phyloP scores from a whole-genome alignment of 2,888 invertebrate species.

The Athalia cordata region DNA sequence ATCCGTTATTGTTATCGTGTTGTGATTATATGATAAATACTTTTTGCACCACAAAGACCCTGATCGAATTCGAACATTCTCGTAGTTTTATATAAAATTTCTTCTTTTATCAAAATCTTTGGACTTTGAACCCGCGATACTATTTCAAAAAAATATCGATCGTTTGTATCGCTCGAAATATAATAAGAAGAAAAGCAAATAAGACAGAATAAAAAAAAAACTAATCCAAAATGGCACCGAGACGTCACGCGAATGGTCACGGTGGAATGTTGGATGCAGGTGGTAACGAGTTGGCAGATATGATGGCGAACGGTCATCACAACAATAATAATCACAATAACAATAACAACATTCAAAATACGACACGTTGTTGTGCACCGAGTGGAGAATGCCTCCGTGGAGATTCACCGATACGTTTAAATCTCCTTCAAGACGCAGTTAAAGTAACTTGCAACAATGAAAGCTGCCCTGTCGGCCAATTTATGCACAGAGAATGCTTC shows the following conservation, averaged over 20 bases:
- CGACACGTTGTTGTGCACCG: conserved; percentile 87
- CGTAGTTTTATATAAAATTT: too few relatives aligned
- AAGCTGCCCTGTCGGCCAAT: conserved; percentile 89
- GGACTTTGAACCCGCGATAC: too few relatives aligned
- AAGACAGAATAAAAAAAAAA: too few relatives aligned
- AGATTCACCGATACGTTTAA: conserved; percentile 77
- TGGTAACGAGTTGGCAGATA: conserved; percentile 48
- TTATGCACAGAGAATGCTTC: conserved; percentile 97
- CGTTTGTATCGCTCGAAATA: neutral
- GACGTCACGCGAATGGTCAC: conserved; percentile 67
- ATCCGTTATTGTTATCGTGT: too few relatives aligned
- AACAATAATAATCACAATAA: conserved; percentile 54
- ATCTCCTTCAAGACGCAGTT: conserved; percentile 87
- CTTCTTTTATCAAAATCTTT: too few relatives aligned
- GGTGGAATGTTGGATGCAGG: conserved; percentile 62
- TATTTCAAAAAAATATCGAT: neutral
- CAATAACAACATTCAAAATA: conserved; percentile 61
- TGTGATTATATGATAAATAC: too few relatives aligned
- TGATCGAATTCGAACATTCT: too few relatives aligned
- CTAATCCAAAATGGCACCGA: conserved; percentile 63
- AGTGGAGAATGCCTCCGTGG: conserved; percentile 86
- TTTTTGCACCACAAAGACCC: too few relatives aligned
- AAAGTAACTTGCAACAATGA: conserved; percentile 97
- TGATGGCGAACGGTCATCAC: conserved; percentile 32
- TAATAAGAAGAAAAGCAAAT: neutral